phyloP scores from a whole-genome alignment of 1,140 invertebrate genomes.

The Danaus plexippus region DNA sequence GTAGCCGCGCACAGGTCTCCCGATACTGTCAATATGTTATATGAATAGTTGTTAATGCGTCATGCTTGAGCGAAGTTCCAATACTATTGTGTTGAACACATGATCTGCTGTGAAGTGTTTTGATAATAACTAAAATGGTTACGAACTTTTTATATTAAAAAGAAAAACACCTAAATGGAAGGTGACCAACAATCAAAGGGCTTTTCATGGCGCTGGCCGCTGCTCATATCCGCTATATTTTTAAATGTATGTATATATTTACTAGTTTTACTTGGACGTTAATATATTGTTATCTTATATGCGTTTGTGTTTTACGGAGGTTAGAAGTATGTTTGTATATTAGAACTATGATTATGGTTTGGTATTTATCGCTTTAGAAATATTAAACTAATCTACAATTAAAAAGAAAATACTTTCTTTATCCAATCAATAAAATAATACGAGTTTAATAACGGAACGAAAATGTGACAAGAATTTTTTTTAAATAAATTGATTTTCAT shows the following conservation, averaged over 20 bases:
- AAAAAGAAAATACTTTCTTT: no score
- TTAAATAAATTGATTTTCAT: no score
- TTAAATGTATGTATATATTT: constrained; percentile 48
- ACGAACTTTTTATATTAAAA: constrained; percentile 24
- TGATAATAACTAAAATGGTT: constrained; percentile 15
- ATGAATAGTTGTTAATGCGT: constrained; percentile 55
- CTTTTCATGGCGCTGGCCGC: constrained; percentile 54
- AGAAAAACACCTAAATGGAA: constrained; percentile 47
- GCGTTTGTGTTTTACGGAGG: no score
- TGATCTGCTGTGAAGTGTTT: constrained; percentile 19
- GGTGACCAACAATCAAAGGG: constrained; percentile 32
- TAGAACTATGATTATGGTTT: no score
- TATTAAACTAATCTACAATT: no score
- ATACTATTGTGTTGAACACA: constrained; percentile 17
- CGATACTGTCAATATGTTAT: constrained; percentile 46
- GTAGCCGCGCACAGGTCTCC: constrained; percentile 46
- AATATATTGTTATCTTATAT: no score
- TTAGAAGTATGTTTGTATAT: no score
- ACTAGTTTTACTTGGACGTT: constrained; percentile 3
- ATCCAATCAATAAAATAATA: no score
- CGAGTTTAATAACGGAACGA: no score
- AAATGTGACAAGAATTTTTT: no score
- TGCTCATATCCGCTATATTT: constrained; percentile 49
- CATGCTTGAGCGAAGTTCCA: constrained; percentile 42
- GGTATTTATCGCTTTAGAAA: no score